phyloP scores from a whole-genome alignment of 2,888 invertebrate species.

The Sesia apiformis region DNA sequence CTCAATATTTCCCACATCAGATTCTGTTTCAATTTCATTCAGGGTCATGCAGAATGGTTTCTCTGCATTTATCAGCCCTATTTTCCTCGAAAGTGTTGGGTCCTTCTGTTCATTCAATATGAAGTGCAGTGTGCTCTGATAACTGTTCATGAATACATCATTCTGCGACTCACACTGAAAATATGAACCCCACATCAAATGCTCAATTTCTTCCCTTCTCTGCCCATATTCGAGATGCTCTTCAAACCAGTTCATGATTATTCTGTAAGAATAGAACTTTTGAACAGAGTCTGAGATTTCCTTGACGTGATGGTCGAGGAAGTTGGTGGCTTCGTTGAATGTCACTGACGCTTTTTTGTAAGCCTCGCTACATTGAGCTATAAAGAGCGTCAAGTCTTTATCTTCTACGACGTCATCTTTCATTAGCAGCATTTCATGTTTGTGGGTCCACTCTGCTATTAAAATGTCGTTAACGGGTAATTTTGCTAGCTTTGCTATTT shows the following conservation, averaged over 20 bases:
- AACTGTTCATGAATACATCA: constrained; percentile 41
- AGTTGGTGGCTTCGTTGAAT: constrained; percentile 77
- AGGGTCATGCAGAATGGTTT: constrained; percentile 50
- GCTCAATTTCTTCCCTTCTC: constrained; percentile 55
- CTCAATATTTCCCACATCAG: constrained; percentile 58
- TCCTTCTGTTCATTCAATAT: constrained; percentile 54
- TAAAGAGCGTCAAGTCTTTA: constrained; percentile 60
- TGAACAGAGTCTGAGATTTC: constrained; percentile 52
- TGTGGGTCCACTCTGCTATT: constrained; percentile 70
- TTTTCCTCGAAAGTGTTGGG: constrained; percentile 32
- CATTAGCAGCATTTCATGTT: constrained; percentile 47
- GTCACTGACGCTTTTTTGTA: constrained; percentile 76
- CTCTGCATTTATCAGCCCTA: constrained; percentile 35
- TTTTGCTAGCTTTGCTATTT: constrained; percentile 69
- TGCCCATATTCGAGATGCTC: constrained; percentile 50
- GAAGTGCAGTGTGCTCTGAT: constrained; percentile 46
- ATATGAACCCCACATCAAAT: constrained; percentile 62
- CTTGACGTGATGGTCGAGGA: constrained; percentile 73
- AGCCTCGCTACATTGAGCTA: constrained; percentile 76
- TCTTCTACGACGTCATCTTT: constrained; percentile 44
- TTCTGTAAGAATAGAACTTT: constrained; percentile 69
- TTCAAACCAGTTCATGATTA: constrained; percentile 65
- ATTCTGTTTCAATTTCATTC: constrained; percentile 58
- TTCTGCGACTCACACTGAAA: constrained; percentile 38
- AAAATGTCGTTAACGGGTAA: constrained; percentile 68